Base-by-base conservation (phyloP, 2,888 invertebrate genomes). In the Leptopilina myrica region DNA sequence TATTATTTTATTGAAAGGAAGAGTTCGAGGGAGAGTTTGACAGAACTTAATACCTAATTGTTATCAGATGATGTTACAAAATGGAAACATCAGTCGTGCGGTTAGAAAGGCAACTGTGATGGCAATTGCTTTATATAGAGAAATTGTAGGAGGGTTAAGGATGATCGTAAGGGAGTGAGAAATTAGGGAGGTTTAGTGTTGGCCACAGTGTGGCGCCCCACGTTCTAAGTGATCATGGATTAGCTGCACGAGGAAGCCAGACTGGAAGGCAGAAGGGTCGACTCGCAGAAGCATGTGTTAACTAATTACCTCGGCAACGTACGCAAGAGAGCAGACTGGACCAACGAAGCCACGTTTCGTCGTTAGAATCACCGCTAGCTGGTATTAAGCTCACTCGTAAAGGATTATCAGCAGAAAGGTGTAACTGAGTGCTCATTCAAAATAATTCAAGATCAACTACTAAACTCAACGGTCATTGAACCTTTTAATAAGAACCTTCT, bases 191-290 rank as follows among this genome's bases (percentile, higher is more conserved):
- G 85, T 87, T 89, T 87, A 88, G 87, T 86, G 83, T 86, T 87
- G 86, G 89, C 89, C 89, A 87, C 87, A 88, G 80, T 85, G 88
- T 79, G 87, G 89, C 86, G 80, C 81, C 78, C 85, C 84, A 79
- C 82, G 83, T 82, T 86, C 84, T 86, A 86, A 88, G 86, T 85
- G 87, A 88, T 88, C 89, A 85, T 87, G 89, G 88, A 89, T 89
- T 89, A 89, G 87, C 86, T 85, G 84, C 80, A 84, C 81, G 84
- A 83, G 84, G 84, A 84, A 82, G 75, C 79, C 49, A 77, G 67
- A 64, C 64, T 49, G 64, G 62, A 43, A 46, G 26, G 62, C 64
- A 43, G 46, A 56, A 73, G 73, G 56, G 69, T 79, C 49, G 49
- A 80, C 80, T 81, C 78, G 83, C 85, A 84, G 84, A 86, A 86